Percentiles rank a stretch among this genome's conserved stretches.
phyloP scores from a whole-genome alignment of 1,140 invertebrate genomes.

The Apis mellifera region Amel_HAv3.1 CM009941.2:12294001-12294500 shows the following conservation, averaged over 20 bases:
- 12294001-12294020: background rate
- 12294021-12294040: constrained; percentile 18
- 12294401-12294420: no score
- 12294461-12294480: no score
- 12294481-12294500: no score
- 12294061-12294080: background rate
- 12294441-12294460: no score
- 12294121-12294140: constrained; percentile 33
- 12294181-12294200: constrained; percentile 16
- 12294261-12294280: background rate
- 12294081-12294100: constrained; percentile 25
- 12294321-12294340: no score
- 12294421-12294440: no score
- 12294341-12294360: no score
- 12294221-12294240: constrained; percentile 6
- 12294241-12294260: constrained; percentile 34
- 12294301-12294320: no score
- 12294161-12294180: constrained; percentile 16
- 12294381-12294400: no score
- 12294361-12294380: no score
- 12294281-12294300: background rate
- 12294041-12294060: constrained; percentile 14
- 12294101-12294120: constrained; percentile 29
- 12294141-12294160: constrained; percentile 48
- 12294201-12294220: background rate